These are phyloP conservation scores for Urocynchramus pylzowi DNA, from an alignment of 2,113 vertebrate species.

Conservation along the genomic window DNA sequence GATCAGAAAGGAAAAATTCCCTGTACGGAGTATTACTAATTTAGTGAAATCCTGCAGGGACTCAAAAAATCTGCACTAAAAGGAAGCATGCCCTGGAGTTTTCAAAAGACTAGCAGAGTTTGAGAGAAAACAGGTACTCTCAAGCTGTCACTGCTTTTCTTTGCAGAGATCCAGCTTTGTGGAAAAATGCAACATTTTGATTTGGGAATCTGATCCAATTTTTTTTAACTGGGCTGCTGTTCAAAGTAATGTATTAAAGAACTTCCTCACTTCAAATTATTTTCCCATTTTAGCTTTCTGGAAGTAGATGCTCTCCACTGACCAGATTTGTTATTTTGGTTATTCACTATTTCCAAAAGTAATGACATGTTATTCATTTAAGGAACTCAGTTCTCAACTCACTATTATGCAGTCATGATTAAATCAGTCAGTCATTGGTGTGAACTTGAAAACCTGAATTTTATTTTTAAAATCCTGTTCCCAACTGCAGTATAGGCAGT, in stretches of 20 bases:
- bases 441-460: not conserved
- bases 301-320: not conserved
- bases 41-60: not conserved
- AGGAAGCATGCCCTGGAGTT: not conserved
- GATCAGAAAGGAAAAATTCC: not conserved
- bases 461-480: not conserved
- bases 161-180: not conserved
- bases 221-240: not conserved
- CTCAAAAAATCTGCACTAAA: not conserved
- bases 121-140: conserved; percentile 9
- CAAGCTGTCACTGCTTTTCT: not conserved
- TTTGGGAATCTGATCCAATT: not conserved
- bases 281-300: not conserved
- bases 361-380: not conserved
- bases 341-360: not conserved
- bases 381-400: not conserved
- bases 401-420: not conserved
- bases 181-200: not conserved
- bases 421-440: not conserved
- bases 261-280: not conserved
- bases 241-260: not conserved
- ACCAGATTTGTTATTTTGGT: not conserved
- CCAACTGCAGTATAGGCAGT: not conserved
- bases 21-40: not conserved
- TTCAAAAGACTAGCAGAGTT: not conserved